Base-by-base conservation (phyloP, 1,140 invertebrate species). In the Caenorhabditis remanei region DNA sequence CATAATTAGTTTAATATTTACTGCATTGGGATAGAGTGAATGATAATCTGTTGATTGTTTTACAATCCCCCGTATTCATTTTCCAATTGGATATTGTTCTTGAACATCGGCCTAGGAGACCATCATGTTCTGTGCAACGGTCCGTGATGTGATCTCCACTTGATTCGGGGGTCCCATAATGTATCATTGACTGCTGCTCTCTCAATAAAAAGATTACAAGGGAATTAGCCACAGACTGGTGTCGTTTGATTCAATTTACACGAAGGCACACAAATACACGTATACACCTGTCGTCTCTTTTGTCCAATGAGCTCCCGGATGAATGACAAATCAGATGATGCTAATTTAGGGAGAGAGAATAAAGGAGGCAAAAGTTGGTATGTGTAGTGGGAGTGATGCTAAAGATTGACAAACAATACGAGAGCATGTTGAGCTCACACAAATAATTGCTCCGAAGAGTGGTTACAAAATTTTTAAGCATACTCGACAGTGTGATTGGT, bases 151-250 rank as follows among this genome's bases (percentile, higher is more conserved):
- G 46, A 79, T 79, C 71, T 46, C n/a, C 71, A 79, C 43, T 53
- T 71, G 14, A 46, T 46, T 48, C 43, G 7, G 21, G 8, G 21
- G 7, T 21, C 71, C n/a, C 71, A 48, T 79, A 79, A 79, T 79
- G 46, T 79, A 79, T 79, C 71, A 79, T 79, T 79, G 71, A 79
- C 71, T 79, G 46, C 46, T 79, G 71, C 71, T 79, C 71, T 32
- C 32, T 50, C 71, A 79, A 79, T 79, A 79, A 79, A 79, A 79
- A 79, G 71, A 79, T 79, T 79, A 79, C 71, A 79, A 79, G 71
- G 71, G 71, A 79, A 79, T 79, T 79, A 79, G 71, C 46, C 46
- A 24, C 4, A 5, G n/a, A n/a, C 32, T 53, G 32, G 71, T 21
- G 13, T 16, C 71, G 53, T 53, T 79, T 79, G 71, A 79, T 79